A percentile compares a stretch with the other conserved stretches of the same genome.
phyloP scores from a whole-genome alignment of 2,113 vertebrate species.

The Corythornis vintsioides region DNA sequence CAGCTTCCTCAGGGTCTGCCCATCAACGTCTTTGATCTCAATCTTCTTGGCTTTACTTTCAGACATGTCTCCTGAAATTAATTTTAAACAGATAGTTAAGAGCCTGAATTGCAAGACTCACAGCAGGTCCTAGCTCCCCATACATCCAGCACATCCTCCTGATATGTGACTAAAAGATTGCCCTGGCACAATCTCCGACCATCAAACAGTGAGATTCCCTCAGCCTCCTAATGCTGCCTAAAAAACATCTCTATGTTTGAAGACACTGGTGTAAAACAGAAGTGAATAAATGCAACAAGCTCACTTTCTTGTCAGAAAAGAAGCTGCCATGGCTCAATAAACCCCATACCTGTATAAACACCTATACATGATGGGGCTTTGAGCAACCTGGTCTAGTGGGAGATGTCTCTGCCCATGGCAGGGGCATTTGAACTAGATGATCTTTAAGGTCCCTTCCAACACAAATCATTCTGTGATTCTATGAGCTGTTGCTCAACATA shows the following conservation, averaged over 20 bases:
- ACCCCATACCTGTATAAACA: neutral
- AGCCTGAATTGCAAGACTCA: neutral
- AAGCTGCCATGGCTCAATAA: neutral
- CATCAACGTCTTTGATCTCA: conserved; percentile 93
- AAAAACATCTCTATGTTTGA: neutral
- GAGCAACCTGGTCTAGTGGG: neutral
- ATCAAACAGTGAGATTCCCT: neutral
- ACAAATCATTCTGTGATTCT: neutral
- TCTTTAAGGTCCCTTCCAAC: neutral
- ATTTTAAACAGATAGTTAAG: conserved; percentile 31
- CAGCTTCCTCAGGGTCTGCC: conserved; percentile 88
- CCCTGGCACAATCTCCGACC: neutral
- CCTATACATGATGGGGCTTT: neutral
- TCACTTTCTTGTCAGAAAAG: neutral
- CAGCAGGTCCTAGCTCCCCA: neutral
- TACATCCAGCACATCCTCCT: neutral
- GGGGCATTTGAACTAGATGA: neutral
- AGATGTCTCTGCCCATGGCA: neutral
- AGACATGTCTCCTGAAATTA: conserved; percentile 90
- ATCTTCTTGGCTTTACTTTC: conserved; percentile 95
- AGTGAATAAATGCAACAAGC: neutral
- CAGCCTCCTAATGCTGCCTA: neutral
- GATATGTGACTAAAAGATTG: neutral
- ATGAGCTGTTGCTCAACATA: neutral
- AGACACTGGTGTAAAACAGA: neutral